phyloP scores from a whole-genome alignment of 2,888 invertebrate species.

The Allacma fusca region DNA sequence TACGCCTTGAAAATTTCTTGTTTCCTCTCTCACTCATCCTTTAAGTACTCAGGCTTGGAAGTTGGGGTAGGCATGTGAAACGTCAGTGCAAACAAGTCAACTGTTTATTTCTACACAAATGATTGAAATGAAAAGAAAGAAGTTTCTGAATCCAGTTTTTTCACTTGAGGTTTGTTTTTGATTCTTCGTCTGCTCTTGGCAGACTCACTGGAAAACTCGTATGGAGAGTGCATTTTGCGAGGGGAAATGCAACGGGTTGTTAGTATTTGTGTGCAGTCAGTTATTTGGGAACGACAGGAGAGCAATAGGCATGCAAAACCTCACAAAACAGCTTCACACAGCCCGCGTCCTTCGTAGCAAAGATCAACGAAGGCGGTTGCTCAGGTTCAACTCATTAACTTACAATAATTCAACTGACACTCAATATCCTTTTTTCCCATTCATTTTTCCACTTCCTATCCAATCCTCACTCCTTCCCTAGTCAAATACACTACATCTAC shows the following conservation, averaged over 20 bases:
- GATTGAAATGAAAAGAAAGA: conserved; percentile 30
- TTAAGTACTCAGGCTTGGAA: background rate
- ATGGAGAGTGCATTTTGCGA: too few relatives aligned
- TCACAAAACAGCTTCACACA: background rate
- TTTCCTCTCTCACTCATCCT: conserved; percentile 32
- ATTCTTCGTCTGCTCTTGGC: conserved; percentile 4
- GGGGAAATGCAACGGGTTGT: background rate
- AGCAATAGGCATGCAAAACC: background rate
- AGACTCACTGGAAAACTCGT: background rate
- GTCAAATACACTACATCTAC: background rate
- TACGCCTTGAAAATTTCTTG: conserved; percentile 20
- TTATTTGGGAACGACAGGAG: background rate
- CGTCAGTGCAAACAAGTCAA: conserved; percentile 30
- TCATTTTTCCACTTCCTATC: background rate
- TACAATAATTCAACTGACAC: conserved; percentile 41
- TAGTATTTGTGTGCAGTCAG: background rate
- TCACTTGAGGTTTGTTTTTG: background rate
- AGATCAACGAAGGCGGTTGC: conserved; percentile 25
- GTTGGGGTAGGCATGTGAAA: conserved; percentile 36
- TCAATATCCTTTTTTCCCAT: conserved; percentile 25
- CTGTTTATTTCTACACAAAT: conserved; percentile 35
- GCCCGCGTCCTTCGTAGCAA: conserved; percentile 11
- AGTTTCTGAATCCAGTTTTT: conserved; percentile 38
- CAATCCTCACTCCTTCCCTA: too few relatives aligned
- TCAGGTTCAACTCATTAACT: conserved; percentile 30